Evolutionary conservation across 2,113 vertebrate genomes (phyloP).

Genomic region (Perccottus glenii): DNA sequence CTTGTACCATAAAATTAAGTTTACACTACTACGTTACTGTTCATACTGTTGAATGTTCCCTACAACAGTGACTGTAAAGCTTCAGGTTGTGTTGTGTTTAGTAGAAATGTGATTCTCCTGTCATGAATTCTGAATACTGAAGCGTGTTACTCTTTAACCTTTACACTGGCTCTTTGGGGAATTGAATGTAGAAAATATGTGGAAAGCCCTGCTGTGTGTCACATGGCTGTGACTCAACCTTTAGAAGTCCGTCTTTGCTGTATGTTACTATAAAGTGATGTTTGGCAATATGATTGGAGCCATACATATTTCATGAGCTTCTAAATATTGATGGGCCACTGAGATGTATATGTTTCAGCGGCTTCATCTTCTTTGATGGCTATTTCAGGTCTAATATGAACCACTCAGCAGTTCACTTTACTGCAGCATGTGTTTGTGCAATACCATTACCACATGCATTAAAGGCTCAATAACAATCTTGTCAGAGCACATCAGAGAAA

Average conservation of each 20-base stretch:
- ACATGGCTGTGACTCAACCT: constrained; percentile 24
- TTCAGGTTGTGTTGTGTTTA: not conserved
- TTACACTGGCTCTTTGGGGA: constrained; percentile 12
- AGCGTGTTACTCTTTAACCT: constrained; percentile 7
- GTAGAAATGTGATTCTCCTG: constrained; percentile 1
- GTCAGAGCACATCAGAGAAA: constrained; percentile 3
- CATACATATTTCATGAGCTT: constrained; percentile 64
- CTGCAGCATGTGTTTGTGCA: constrained; percentile 1
- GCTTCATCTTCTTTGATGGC: constrained; percentile 38
- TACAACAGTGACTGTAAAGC: no score
- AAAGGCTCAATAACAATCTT: constrained; percentile 29
- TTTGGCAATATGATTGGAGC: constrained; percentile 44
- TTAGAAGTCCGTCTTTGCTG: constrained; percentile 31
- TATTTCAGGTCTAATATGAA: constrained; percentile 50
- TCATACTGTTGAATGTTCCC: no score
- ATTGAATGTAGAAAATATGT: constrained; percentile 21
- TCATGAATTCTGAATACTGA: not conserved
- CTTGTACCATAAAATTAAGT: no score
- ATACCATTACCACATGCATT: not conserved
- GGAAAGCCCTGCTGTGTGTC: constrained; percentile 33
- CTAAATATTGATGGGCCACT: constrained; percentile 49
- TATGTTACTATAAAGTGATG: constrained; percentile 46
- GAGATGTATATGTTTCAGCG: constrained; percentile 34
- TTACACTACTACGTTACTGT: no score
- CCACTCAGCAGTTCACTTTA: constrained; percentile 22